Evolutionary conservation across 2,797 vertebrate species (phyloP).

Genomic region (Enteromius thamalakanensis): DNA sequence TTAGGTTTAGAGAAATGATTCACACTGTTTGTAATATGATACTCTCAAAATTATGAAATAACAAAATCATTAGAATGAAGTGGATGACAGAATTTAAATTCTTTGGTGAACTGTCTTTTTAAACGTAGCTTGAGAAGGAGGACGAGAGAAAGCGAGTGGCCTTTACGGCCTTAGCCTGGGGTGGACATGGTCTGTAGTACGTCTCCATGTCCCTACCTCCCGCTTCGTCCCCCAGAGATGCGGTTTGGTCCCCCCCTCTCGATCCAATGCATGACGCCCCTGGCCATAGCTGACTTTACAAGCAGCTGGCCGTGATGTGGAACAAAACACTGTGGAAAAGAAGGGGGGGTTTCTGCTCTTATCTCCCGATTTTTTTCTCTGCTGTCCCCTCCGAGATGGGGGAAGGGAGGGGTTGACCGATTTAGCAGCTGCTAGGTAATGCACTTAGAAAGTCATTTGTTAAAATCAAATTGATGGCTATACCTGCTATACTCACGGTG

Average conservation of each 20-base stretch:
- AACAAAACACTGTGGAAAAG: constrained; percentile 67
- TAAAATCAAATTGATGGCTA: constrained; percentile 83
- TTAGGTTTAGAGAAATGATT: neutral
- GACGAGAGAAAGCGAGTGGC: constrained; percentile 63
- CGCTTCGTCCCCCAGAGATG: constrained; percentile 66
- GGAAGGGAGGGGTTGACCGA: constrained; percentile 72
- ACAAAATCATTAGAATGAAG: neutral
- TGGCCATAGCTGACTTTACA: constrained; percentile 82
- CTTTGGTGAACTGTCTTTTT: constrained; percentile 25
- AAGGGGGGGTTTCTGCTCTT: constrained; percentile 55
- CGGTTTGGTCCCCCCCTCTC: constrained; percentile 63
- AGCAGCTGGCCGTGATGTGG: constrained; percentile 74
- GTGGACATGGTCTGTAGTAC: constrained; percentile 74
- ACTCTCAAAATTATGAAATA: constrained; percentile 1
- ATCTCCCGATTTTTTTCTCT: constrained; percentile 63
- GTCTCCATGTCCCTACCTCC: constrained; percentile 68
- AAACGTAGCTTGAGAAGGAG: constrained; percentile 44
- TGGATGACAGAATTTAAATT: neutral
- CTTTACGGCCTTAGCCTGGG: constrained; percentile 71
- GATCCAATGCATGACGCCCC: constrained; percentile 61
- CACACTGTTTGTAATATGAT: neutral
- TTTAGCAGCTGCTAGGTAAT: constrained; percentile 81
- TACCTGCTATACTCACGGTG: constrained; percentile 72
- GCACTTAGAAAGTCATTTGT: constrained; percentile 80
- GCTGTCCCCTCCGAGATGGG: constrained; percentile 39